Base-by-base conservation (phyloP, 2,113 vertebrate species). In the Aphyosemion australe region DNA sequence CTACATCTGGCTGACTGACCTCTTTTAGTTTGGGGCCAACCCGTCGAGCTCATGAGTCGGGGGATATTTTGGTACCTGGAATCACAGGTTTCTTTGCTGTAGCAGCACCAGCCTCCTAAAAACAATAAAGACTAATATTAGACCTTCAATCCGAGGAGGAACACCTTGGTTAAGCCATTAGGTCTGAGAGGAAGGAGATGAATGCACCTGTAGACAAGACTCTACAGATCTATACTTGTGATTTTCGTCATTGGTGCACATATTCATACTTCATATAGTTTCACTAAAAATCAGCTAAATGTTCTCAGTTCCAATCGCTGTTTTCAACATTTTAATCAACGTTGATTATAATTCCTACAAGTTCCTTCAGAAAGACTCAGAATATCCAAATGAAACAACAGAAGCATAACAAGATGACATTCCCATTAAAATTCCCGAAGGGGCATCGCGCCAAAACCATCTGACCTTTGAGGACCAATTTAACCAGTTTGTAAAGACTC, bases 61-160 rank as follows among this genome's bases (percentile, higher is more conserved):
- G 89, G 92, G 78, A 90, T 90, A 89, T 91, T 92, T 92, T 93
- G 93, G 86, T 92, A 94, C 85, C 94, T 91, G 70, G 84, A 89
- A 89, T 94, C 89, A 64, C 90, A 94, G 75, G 90, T 93, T 84
- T 94, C 92, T 84, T 87, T 94, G 86, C 91, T 94, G 90, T 94
- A 89, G 67, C 93, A 95, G 89, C 91, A 93, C 91, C 87, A 87
- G 49, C 90, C 92, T 55, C 93, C 93, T 93, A 90, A 90, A 92
- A 91, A 91, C 85, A 90, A 87, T 54, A 15, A 54, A 75, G 26
- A 84, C 85, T 88, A 89, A 88, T 81, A 82, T 88, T 88, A 92
- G 84, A 48, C 48, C 43, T 59, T 71, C 41, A 74, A 72, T 79
- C 71, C 64, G 70, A 46, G 19, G 5, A 54, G 59, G 76, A 62